phyloP scores from a whole-genome alignment of 2,888 invertebrate species.

The Leptopterna dolabrata region DNA sequence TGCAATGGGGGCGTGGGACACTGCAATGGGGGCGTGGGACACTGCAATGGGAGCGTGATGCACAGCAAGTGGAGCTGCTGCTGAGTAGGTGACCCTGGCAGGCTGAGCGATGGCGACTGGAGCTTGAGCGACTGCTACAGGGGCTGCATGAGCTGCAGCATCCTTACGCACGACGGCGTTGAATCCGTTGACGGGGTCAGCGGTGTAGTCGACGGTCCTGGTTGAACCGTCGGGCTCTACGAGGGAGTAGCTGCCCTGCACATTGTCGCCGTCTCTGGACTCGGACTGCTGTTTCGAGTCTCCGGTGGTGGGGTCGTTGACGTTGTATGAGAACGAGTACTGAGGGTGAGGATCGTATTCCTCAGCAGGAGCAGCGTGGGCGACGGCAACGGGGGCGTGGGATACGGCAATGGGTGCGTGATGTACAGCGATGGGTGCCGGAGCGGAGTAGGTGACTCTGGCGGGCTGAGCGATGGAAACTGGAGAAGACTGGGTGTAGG shows the following conservation, averaged over 20 bases:
- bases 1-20: slow-evolving; percentile 20
- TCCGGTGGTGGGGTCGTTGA: slow-evolving; percentile 68
- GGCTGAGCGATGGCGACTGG: slow-evolving; percentile 50
- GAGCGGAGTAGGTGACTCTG: neutral
- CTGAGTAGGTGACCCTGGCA: neutral
- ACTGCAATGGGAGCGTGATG: slow-evolving; percentile 33
- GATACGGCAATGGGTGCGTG: slow-evolving; percentile 29
- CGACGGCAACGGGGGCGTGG: slow-evolving; percentile 50
- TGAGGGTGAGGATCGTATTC: slow-evolving; percentile 64
- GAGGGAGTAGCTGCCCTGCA: slow-evolving; percentile 66
- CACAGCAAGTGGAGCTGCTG: slow-evolving; percentile 47
- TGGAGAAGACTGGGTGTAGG: slow-evolving; percentile 38
- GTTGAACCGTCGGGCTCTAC: slow-evolving; percentile 50
- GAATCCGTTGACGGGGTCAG: slow-evolving; percentile 63
- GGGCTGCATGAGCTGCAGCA: slow-evolving; percentile 28
- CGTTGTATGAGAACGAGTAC: slow-evolving; percentile 68
- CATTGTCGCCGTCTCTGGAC: slow-evolving; percentile 68
- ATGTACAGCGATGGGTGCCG: slow-evolving; percentile 20
- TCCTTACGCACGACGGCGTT: slow-evolving; percentile 63
- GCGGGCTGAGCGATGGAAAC: slow-evolving; percentile 43
- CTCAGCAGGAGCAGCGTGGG: slow-evolving; percentile 49
- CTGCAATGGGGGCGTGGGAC: slow-evolving; percentile 28
- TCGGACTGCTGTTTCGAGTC: slow-evolving; percentile 69
- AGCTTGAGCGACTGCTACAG: slow-evolving; percentile 43
- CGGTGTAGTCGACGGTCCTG: slow-evolving; percentile 63